Evolutionary conservation across 2,888 invertebrate species (phyloP), one percentile per base, ranked within the genome.

Genomic region (Acrobasis repandana): DNA sequence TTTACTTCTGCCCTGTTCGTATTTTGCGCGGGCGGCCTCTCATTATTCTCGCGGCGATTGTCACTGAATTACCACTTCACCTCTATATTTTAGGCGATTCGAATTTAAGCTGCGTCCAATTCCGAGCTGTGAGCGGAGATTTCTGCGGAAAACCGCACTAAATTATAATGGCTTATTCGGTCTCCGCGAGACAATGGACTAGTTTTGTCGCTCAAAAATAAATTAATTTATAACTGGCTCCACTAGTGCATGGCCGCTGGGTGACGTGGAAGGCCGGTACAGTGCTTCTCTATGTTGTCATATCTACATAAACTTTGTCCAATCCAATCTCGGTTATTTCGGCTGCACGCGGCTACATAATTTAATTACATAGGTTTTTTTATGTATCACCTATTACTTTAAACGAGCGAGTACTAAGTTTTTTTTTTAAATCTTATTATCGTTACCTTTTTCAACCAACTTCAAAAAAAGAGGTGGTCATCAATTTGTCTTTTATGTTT

Each of bases 1-100:
- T 14, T 43, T 43, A 43, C n/a, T 43, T 43, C 43, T 43, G 43
- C 4, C 0, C n/a, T 5, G 14, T 3, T 2, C 2, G 43, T 43
- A 5, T 43, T 43, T n/a, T n/a, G 43, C 14, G 14, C 28, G 6
- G 6, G 11, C 43, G 14, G 54, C 54, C 54, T 38, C 38, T 54
- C 54, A 38, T 54, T 54, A 54, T 54, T 54, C 38, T 18, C 10
- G 16, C 36, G 9, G 54, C 38, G 54, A 54, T 54, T 54, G 54
- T 54, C 54, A 54, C 54, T 16, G 38, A 54, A 54, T 54, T 54
- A 54, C 54, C 54, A 54, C 54, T 38, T 54, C 54, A 54, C 54
- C 52, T 52, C 54, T 38, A 38, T 38, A 54, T 36, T 54, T 54
- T 38, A 54, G 54, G 14, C 54, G 54, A 54, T 54, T 54, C 18